Conservation (phyloP, 1,140 invertebrate species). For the Lasioglossum baleicum region DNA sequence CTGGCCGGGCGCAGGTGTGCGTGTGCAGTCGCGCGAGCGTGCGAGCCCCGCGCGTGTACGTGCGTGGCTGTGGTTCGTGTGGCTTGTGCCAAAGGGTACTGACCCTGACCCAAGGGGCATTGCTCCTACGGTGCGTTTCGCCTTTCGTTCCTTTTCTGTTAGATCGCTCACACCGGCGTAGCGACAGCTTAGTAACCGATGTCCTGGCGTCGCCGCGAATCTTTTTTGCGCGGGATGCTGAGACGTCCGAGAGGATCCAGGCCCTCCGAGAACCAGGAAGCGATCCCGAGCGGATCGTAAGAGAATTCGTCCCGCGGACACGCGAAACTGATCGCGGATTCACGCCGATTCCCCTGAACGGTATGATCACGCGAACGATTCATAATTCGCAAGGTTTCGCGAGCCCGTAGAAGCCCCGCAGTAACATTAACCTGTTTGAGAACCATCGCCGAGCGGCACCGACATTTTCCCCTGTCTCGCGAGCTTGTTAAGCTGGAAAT, state of each 20-base stretch:
- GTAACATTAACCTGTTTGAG: neutral
- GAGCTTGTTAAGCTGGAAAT: slow-evolving; percentile 2
- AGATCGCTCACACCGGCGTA: slow-evolving; percentile 69
- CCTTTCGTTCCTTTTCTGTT: slow-evolving; percentile 74
- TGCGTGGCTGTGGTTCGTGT: slow-evolving; percentile 56
- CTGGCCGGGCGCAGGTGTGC: slow-evolving; percentile 41
- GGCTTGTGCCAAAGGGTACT: slow-evolving; percentile 75
- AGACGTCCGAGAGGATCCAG: neutral
- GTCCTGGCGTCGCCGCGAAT: slow-evolving; percentile 54
- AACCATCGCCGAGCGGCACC: neutral
- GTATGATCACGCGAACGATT: neutral
- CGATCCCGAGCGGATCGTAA: neutral
- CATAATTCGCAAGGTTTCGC: neutral
- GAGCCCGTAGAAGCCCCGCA: neutral
- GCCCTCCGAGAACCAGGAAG: slow-evolving; percentile 30
- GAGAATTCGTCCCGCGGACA: neutral
- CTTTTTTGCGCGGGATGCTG: slow-evolving; percentile 42
- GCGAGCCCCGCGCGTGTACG: slow-evolving; percentile 17
- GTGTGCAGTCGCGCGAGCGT: slow-evolving; percentile 34
- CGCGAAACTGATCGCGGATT: neutral
- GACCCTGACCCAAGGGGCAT: slow-evolving; percentile 79
- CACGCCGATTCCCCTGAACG: neutral
- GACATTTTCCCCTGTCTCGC: neutral
- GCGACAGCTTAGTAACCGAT: slow-evolving; percentile 64
- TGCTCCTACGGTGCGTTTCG: slow-evolving; percentile 74